Evolutionary conservation across 35 echinoderm and acorn worm genomes (phyloP).

Genomic region (Eucidaris tribuloides): DNA sequence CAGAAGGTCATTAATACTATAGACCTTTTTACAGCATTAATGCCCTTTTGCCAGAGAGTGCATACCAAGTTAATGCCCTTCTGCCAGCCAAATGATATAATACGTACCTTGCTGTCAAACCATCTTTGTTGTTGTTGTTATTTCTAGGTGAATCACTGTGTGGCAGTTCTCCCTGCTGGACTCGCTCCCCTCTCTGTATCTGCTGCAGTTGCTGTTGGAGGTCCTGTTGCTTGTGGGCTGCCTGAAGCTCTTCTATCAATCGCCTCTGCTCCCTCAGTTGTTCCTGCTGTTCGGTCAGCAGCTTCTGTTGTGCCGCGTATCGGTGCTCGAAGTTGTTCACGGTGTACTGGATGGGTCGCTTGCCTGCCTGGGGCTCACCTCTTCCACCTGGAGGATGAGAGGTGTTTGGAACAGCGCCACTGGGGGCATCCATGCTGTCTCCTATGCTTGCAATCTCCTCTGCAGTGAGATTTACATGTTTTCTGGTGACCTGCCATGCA

Average conservation of each 20-base stretch:
- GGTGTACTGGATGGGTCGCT: constrained; percentile 27
- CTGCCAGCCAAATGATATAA: too few relatives aligned
- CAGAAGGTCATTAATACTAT: too few relatives aligned
- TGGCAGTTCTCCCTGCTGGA: neutral
- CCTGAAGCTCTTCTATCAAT: constrained; percentile 78
- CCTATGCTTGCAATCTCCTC: constrained; percentile 68
- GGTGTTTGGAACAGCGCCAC: neutral
- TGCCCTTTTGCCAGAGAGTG: too few relatives aligned
- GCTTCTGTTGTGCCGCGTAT: constrained; percentile 90
- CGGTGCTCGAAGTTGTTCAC: constrained; percentile 43
- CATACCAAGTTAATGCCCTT: too few relatives aligned
- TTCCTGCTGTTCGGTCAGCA: constrained; percentile 72
- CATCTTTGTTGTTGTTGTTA: too few relatives aligned
- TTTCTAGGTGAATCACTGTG: too few relatives aligned
- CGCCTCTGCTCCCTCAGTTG: constrained; percentile 84
- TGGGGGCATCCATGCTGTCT: neutral
- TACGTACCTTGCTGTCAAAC: too few relatives aligned
- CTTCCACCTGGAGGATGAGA: neutral
- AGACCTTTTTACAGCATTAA: too few relatives aligned
- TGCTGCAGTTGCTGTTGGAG: constrained; percentile 55
- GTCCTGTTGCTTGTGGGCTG: constrained; percentile 58
- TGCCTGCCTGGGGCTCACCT: neutral
- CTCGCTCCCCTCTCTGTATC: neutral
- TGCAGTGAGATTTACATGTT: constrained; percentile 74
- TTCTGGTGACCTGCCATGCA: constrained; percentile 97